Evolutionary conservation across 2,113 vertebrate genomes (phyloP), one percentile per base, ranked within the genome.

Genomic region (Salminus brasiliensis): DNA sequence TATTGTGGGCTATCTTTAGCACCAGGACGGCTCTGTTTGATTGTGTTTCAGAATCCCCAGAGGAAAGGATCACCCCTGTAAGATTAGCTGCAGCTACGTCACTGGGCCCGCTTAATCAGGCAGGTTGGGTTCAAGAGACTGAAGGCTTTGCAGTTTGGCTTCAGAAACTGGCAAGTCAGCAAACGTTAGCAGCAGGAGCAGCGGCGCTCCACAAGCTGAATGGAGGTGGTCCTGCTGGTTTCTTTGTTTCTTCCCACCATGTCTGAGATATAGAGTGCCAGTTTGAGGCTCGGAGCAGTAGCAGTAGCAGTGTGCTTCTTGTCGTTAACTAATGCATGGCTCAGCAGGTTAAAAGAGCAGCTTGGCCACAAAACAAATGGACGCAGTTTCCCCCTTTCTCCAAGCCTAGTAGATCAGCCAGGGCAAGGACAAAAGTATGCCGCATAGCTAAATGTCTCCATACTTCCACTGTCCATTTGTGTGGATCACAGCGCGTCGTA

Each of bases 51-150:
- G 75, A 49, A 30, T 79, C 83, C 76, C 57, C 49, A 69, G 60
- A 80, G 80, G 74, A 62, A 71, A 78, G 81, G 85, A 83, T 87
- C 79, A 65, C 85, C 84, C 30, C 36, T 66, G 72, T 62, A 86
- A 81, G 78, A 87, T 88, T 90, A 90, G 89, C 69, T 84, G 69
- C 81, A 74, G 84, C 81, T 81, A 84, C 82, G 80, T 87, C 88
- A 86, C 75, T 36, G 81, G 73, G 55, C 72, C 55, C 63, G 85
- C 86, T 85, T 83, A 67, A 78, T 81, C 79, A 75, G 68, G 52
- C 74, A 13, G 68, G 30, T 57, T 63, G 67, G 55, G 39, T 69
- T 76, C 72, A 81, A 49, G 13, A 77, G 52, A 73, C 73, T 60
- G 15, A 27, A 11, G 18, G 74, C n/a, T 53, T 60, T 16, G 52